Percentiles rank a stretch among this genome's conserved stretches.
These are phyloP conservation scores for Nothoprocta perdicaria DNA, from an alignment of 2,113 vertebrate species.

Conservation along the genomic window DNA sequence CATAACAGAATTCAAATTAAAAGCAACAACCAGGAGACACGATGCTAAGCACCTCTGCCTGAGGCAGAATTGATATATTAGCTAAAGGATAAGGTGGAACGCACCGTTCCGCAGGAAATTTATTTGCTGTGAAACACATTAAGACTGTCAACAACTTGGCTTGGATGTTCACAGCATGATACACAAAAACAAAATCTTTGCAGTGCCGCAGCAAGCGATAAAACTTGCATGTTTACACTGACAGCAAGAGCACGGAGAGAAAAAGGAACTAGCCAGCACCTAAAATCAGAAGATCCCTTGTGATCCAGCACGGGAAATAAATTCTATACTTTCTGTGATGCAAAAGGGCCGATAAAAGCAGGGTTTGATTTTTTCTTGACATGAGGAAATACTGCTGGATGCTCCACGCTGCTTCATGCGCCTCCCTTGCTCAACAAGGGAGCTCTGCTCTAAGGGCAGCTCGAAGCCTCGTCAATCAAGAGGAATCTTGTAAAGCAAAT, in stretches of 20 bases:
- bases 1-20: conserved; percentile 39
- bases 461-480: neutral
- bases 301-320: neutral
- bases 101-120: conserved; percentile 1
- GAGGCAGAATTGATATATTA: neutral
- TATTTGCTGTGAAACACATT: conserved; percentile 15
- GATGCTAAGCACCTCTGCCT: conserved; percentile 5
- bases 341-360: neutral
- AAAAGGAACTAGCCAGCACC: neutral
- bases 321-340: neutral
- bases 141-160: conserved; percentile 15
- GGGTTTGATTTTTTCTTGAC: neutral
- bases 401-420: neutral
- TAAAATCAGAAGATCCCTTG: neutral
- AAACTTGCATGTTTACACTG: neutral
- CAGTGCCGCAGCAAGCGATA: neutral
- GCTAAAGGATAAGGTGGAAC: conserved; percentile 23
- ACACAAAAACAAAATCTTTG: neutral
- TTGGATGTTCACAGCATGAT: neutral
- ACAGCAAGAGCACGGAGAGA: neutral
- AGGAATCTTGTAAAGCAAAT: neutral
- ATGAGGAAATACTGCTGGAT: neutral
- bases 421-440: neutral
- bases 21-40: conserved; percentile 26
- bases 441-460: neutral